Evolutionary conservation across 2,113 vertebrate genomes (phyloP), one percentile per base, ranked within the genome.

Genomic region (Erinaceus europaeus): DNA sequence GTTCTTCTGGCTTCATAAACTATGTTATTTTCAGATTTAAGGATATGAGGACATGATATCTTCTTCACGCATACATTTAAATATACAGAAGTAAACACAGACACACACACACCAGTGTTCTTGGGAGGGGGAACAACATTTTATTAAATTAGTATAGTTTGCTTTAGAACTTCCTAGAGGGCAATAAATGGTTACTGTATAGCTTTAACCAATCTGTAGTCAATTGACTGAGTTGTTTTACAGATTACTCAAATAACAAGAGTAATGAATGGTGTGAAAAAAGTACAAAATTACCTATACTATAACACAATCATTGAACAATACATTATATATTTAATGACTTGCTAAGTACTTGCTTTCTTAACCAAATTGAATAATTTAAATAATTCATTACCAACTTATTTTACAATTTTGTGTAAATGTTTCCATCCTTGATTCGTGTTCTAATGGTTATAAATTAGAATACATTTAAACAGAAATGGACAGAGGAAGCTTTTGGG

Each of bases 141-240:
- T 34, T 61, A 48, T 40, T 57, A 67, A 91, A 86, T 36, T 36
- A 73, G 17, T 53, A 55, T 13, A 55, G 8, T 52, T 89, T 50
- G 17, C 52, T 72, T 62, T 77, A 59, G 32, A 86, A 76, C 62
- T 64, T 93, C 13, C 67, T 53, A 86, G 29, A 71, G 27, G 78
- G 20, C 36, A 72, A 38, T 50, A 57, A 85, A 48, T 53, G 46
- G 3, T 59, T 50, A 38, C 29, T n/a, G n/a, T n/a, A n/a, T n/a
- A 82, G 59, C 27, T 64, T 73, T 52, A 12, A 1, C 64, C 9
- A 59, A 46, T 6, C 25, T 78, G 38, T 3, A 71, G 72, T 92
- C 52, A 57, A 50, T 86, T 84, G 21, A n/a, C n/a, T n/a, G 27
- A 27, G 14, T 80, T 81, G 74, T 69, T 81, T 92, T 64, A 18